These are phyloP conservation scores for Cygnus atratus DNA, from an alignment of 2,113 vertebrate genomes.

Conservation along the genomic window DNA sequence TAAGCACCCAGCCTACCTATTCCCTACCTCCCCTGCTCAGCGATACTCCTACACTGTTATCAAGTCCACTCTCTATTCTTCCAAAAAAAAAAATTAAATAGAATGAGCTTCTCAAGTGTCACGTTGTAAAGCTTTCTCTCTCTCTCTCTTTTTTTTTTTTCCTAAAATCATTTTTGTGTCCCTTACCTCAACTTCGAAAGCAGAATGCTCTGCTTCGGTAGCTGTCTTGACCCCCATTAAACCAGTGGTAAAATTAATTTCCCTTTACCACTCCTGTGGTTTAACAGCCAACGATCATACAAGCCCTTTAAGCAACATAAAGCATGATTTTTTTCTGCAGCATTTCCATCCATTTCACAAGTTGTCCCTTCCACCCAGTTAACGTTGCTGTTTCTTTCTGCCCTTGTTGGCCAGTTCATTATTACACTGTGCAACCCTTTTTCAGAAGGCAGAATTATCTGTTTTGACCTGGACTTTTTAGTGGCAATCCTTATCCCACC, in stretches of 20 bases:
- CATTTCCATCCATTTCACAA: not conserved
- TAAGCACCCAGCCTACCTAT: not conserved
- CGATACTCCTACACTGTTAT: not conserved
- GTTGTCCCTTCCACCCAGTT: not conserved
- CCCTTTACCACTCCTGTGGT: not conserved
- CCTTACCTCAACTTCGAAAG: not conserved
- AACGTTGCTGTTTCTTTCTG: not conserved
- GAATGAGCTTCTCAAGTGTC: not conserved
- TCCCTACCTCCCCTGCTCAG: not conserved
- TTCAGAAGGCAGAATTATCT: not conserved
- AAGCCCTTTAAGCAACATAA: not conserved
- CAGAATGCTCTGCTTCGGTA: not conserved
- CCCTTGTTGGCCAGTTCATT: not conserved
- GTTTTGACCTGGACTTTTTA: not conserved
- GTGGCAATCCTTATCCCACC: fast-evolving
- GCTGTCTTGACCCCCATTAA: not conserved
- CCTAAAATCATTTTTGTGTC: not conserved
- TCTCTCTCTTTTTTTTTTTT: no score
- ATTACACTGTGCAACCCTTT: not conserved
- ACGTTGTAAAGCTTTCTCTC: not conserved
- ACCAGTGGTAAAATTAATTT: not conserved
- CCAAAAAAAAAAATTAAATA: not conserved
- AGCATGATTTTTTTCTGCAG: fast-evolving
- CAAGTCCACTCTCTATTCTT: not conserved
- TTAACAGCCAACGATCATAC: not conserved